A percentile compares a stretch with the other conserved stretches of the same genome.
Evolutionary conservation across 2,888 invertebrate genomes (phyloP).

Genomic region (Suillia variegata): DNA sequence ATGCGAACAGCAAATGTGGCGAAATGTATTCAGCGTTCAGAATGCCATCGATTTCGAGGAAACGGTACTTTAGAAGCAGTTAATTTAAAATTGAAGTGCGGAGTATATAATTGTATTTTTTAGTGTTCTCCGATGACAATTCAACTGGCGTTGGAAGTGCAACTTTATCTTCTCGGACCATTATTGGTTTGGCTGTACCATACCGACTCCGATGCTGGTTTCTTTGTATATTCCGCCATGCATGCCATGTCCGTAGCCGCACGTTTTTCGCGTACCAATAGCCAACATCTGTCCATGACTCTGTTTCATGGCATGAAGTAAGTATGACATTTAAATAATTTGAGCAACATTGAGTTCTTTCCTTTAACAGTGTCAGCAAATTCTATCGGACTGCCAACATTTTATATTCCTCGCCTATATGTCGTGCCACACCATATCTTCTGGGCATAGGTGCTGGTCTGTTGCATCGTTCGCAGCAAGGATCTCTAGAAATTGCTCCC

Average conservation of each 20-base stretch:
- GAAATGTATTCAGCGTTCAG: constrained; percentile 71
- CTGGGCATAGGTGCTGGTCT: constrained; percentile 70
- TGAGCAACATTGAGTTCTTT: neutral
- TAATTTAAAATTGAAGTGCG: neutral
- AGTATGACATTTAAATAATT: constrained; percentile 27
- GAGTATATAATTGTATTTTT: neutral
- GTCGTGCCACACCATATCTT: constrained; percentile 71
- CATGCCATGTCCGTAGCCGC: constrained; percentile 68
- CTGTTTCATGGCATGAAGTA: constrained; percentile 75
- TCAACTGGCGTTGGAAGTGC: constrained; percentile 76
- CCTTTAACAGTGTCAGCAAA: constrained; percentile 67
- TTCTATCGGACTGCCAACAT: constrained; percentile 72
- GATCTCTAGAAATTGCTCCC: constrained; percentile 59
- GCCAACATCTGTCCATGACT: constrained; percentile 69
- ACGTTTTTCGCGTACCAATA: constrained; percentile 67
- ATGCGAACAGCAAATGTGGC: constrained; percentile 72
- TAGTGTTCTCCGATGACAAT: constrained; percentile 80
- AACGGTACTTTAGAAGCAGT: no score
- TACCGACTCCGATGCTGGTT: constrained; percentile 64
- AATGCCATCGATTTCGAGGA: constrained; percentile 73
- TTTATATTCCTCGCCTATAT: constrained; percentile 67
- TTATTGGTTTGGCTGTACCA: constrained; percentile 70
- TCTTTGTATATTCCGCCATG: constrained; percentile 65
- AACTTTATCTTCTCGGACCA: constrained; percentile 71
- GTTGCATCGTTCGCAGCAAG: constrained; percentile 51